Conservation (phyloP, 2,113 vertebrate genomes). For the Rhombomys opimus region DNA sequence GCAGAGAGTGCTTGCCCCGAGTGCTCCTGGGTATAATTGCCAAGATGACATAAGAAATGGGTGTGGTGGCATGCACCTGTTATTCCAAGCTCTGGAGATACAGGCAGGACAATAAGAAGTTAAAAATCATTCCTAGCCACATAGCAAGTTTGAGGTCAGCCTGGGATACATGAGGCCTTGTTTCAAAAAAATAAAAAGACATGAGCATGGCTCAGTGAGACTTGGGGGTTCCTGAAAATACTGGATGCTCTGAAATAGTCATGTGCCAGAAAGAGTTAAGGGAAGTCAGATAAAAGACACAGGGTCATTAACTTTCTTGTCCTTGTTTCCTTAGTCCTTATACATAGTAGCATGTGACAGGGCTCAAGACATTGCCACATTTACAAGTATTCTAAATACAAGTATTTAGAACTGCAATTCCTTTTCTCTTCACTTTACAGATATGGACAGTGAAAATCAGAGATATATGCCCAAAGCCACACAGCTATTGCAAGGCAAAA, state of each 20-base stretch:
- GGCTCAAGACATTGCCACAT: background rate
- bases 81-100: background rate
- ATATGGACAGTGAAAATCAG: background rate
- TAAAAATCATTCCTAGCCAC: background rate
- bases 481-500: background rate
- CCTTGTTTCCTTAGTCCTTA: background rate
- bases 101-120: background rate
- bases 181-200: background rate
- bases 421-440: background rate
- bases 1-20: background rate
- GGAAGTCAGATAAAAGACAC: too few species aligned
- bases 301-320: background rate
- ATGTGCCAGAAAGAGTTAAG: background rate
- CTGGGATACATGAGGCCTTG: too few species aligned
- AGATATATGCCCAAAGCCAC: background rate
- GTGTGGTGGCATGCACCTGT: background rate
- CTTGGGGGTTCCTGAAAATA: background rate
- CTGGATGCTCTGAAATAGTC: background rate
- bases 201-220: background rate
- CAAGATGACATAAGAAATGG: background rate
- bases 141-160: too few species aligned
- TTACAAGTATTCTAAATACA: background rate
- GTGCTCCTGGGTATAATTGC: background rate
- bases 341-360: background rate
- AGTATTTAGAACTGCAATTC: background rate